These are phyloP conservation scores for Macaria notata DNA, from an alignment of 2,888 invertebrate species.

Conservation along the genomic window DNA sequence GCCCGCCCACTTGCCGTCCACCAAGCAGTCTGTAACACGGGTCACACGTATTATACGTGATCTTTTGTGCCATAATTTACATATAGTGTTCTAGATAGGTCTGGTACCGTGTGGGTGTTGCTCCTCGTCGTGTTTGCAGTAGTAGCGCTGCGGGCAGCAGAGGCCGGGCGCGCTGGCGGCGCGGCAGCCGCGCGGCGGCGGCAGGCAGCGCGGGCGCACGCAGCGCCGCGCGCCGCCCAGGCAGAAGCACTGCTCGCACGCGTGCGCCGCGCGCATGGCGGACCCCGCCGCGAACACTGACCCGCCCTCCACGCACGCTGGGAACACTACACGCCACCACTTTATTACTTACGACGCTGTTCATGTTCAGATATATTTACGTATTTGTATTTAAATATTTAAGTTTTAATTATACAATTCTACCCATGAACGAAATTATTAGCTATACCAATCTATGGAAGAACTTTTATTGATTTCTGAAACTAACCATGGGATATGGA, in stretches of 20 bases:
- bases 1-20: constrained; percentile 81
- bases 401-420: too few relatives aligned
- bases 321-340: constrained; percentile 52
- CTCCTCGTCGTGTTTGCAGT: constrained; percentile 69
- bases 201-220: constrained; percentile 90
- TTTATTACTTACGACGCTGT: not conserved
- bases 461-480: not conserved
- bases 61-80: too few relatives aligned
- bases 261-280: constrained; percentile 89
- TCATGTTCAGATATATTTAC: too few relatives aligned
- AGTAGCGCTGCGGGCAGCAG: constrained; percentile 92
- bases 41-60: not conserved
- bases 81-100: too few relatives aligned
- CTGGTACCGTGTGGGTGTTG: constrained; percentile 46
- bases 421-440: too few relatives aligned
- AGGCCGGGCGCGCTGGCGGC: constrained; percentile 84
- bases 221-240: constrained; percentile 88
- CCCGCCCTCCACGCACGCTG: constrained; percentile 88
- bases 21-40: constrained; percentile 83
- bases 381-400: too few relatives aligned
- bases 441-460: too few relatives aligned
- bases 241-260: constrained; percentile 95
- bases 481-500: constrained; percentile 52
- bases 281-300: constrained; percentile 90
- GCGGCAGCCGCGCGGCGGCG: constrained; percentile 88